phyloP scores from a whole-genome alignment of 37 sponge, comb jelly and placozoan genomes.

The Dysidea cf. avara region DNA sequence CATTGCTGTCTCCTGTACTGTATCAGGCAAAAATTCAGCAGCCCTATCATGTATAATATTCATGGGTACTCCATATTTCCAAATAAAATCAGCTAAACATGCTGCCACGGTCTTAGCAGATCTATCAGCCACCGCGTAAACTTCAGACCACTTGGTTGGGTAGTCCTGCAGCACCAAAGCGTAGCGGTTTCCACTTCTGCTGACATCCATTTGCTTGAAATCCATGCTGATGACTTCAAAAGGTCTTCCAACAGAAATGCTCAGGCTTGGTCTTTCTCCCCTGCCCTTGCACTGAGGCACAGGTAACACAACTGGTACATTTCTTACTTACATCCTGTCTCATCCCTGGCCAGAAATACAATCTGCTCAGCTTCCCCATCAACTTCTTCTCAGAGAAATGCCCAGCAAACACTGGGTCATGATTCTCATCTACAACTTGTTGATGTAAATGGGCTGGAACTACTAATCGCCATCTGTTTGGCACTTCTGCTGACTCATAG shows the following conservation, averaged over 20 bases:
- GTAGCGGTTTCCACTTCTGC: too few species aligned
- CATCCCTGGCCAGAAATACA: constrained; percentile 59
- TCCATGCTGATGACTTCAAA: too few species aligned
- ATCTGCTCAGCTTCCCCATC: constrained; percentile 1
- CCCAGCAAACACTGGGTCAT: constrained; percentile 10
- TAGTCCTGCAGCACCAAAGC: too few species aligned
- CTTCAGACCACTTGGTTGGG: too few species aligned
- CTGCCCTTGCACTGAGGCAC: constrained; percentile 24
- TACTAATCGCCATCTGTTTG: constrained; percentile 3
- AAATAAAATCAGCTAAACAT: too few species aligned
- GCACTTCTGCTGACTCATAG: background rate
- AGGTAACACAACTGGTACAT: constrained; percentile 31
- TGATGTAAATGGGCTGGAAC: constrained; percentile 5
- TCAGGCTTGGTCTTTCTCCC: constrained; percentile 9
- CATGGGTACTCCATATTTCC: too few species aligned
- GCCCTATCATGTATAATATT: constrained; percentile 16
- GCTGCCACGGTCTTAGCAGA: too few species aligned
- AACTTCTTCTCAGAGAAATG: constrained; percentile 18
- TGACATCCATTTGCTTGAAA: too few species aligned
- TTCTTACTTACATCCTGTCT: constrained; percentile 10
- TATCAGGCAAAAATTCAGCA: constrained; percentile 23
- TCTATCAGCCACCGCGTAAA: too few species aligned
- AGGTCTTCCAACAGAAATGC: constrained; percentile 43
- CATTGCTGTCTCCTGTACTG: constrained; percentile 19
- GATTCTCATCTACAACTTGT: constrained; percentile 6